phyloP scores from a whole-genome alignment of 2,888 invertebrate genomes.

The Biston stratarius region DNA sequence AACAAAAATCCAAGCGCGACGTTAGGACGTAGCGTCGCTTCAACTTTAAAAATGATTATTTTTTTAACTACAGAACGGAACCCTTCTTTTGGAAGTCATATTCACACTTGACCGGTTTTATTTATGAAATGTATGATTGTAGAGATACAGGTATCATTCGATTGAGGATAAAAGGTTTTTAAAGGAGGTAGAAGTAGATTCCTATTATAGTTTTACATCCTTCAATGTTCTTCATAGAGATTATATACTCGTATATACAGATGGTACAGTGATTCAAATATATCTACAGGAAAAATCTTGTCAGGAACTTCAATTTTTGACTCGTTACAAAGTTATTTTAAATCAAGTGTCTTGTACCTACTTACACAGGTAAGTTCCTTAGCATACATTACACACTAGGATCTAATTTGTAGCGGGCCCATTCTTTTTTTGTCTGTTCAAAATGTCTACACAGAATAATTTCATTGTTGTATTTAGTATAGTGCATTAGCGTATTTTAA shows the following conservation, averaged over 20 bases:
- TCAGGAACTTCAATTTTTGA: too few species aligned
- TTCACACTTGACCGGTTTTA: too few species aligned
- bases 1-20: too few species aligned
- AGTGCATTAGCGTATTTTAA: too few species aligned
- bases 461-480: constrained; percentile 7
- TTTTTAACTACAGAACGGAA: too few species aligned
- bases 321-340: too few species aligned
- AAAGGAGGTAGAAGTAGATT: not conserved
- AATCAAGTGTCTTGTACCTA: constrained; percentile 2
- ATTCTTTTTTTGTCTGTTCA: constrained; percentile 18
- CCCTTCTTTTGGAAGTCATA: too few species aligned
- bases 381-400: constrained; percentile 22
- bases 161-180: constrained; percentile 22
- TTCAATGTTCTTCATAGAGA: not conserved
- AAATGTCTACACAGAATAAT: constrained; percentile 24
- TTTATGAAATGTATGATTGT: constrained; percentile 17
- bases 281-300: too few species aligned
- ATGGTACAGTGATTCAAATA: too few species aligned
- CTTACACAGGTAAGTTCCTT: constrained; percentile 19
- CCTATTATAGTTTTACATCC: not conserved
- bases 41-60: too few species aligned
- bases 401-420: constrained; percentile 21
- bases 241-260: too few species aligned
- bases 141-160: constrained; percentile 54
- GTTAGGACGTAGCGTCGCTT: too few species aligned